Base-by-base conservation (phyloP, 2,113 vertebrate species). In the Hyaena hyaena region DNA sequence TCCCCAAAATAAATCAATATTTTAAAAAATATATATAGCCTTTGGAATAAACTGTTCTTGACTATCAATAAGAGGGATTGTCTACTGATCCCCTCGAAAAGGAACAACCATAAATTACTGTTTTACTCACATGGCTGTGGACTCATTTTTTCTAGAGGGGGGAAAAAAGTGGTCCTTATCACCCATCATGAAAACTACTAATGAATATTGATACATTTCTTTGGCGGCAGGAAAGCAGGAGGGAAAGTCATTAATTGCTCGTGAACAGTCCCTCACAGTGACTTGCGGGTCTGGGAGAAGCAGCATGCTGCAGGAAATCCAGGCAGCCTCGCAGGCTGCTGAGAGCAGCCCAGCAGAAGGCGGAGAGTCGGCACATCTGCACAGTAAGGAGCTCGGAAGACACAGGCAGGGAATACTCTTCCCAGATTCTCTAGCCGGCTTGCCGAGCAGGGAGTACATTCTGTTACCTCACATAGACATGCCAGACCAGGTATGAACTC, bases 241-340 rank as follows among this genome's bases (percentile, higher is more conserved):
- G 35, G 55, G n/a, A 23, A 71, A 21, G 65, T 74, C 86, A 93
- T 93, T 88, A 90, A 83, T 21, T 87, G 85, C 43, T 33, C 16
- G 17, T 45, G 80, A 55, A 81, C 82, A 73, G 35, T 90, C 77
- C 45, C 58, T 83, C 43, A 19, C 77, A 21, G 28, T 89, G 90
- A 88, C 93, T 90, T 97, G 97, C 95, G 90, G 92, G 87, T 89
- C 90, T 90, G 19, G 55, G 35, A 55, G 16, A 43, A 79, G 39
- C 3, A 84, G 21, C 35, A 61, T 71, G 45, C 88, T 86, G 53
- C 77, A 86, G 55, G 58, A 80, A 53, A 61, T 16, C 65, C 76
- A 77, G 77, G 76, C 95, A 95, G 88, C 69, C 65, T 93, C 61
- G 26, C 17, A 50, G 50, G 88, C 24, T 28, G 48, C 61, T 4